Base-by-base conservation (phyloP, 2,888 invertebrate genomes). In the Noctua fimbriata region DNA sequence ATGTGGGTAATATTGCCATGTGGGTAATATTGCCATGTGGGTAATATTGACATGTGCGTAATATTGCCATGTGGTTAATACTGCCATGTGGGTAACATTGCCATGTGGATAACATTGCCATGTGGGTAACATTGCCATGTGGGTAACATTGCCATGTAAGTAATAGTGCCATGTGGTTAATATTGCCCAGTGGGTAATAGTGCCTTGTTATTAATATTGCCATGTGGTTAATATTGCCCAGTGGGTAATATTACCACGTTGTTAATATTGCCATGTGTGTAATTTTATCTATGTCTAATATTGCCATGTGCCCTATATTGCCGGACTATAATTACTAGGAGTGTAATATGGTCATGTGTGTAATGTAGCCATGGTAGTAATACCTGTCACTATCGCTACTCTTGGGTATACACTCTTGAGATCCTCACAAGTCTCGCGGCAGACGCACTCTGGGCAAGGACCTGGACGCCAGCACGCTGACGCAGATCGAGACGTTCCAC, bases 401-500 rank as follows among this genome's bases (percentile, higher is more conserved):
- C 1, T 28, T 18, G 28, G 28, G 16, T 28, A 60, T 28, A 28
- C 28, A 60, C 28, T 60, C 16, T 28, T 28, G 60, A 16, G 6
- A 28, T 60, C 16, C 16, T 16, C 16, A 28, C 7, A 16, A 55
- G 12, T 99, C 99, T 76, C 99, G 99, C 0, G 99, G 99, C 0
- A 98, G 99, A 92, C 97, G 99, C 76, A 99, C 99, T 0, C 96
- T 99, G 9, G 97, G 99, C 73, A 99, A 99, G 93, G 99, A 99
- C 92, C 98, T 99, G 87, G 99, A 99, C 93, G 18, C 2, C 7
- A 7, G 99, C 88, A 99, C 99, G 82, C 97, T 99, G 32, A 97
- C 98, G 91, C 98, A 99, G 95, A 99, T 99, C 87, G 99, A 99
- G 94, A 97, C 98, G 24, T 99, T 99, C 95, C 99, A 99, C 94